Base-by-base conservation (phyloP, 1,140 invertebrate species). In the Lordiphosa clarofinis region DNA sequence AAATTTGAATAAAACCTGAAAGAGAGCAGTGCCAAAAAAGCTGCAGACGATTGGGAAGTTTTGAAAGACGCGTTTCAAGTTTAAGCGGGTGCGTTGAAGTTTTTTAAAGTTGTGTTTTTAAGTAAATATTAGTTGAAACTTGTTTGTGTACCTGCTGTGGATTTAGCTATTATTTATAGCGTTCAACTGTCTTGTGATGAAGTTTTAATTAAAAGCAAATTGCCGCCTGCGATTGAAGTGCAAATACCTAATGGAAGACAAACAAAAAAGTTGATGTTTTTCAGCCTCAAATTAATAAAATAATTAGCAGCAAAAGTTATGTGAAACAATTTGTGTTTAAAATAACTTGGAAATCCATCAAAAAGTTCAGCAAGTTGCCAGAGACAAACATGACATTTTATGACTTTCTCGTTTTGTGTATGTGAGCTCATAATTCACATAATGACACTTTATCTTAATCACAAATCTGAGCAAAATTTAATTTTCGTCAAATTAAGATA, bases 141-240 rank as follows among this genome's bases (percentile, higher is more conserved):
- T 39, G 52, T 49, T 42, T 46, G 28, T 36, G 28, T 21, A 72
- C 55, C 44, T 56, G 40, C 13, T 56, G 52, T 31, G 59, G 46
- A 44, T 46, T 64, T 35, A 3, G 15, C 10, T 66, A 46, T 79
- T 81, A 8, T 31, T 31, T 31, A 8, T 31, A 3, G 6, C 71
- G 52, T 42, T 54, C 66, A 81, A 63, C 55, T 82, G 75, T 15
- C 46, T 71, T 67, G 31, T 31, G 35, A 53, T 64, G 46, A 49
- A 69, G 43, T 58, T 62, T 71, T 75, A 56, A 75, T 75, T 82
- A 68, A 67, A 75, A 44, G 49, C 44, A 38, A 56, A 56, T 49
- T 42, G 40, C 53, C 55, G 62, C 37, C 24, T 43, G 40, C 21
- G 11, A 21, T 12, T 19, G n/a, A 13, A 9, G 8, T 49, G 36